phyloP scores from a whole-genome alignment of 2,113 vertebrate species.

The Megalops atlanticus region DNA sequence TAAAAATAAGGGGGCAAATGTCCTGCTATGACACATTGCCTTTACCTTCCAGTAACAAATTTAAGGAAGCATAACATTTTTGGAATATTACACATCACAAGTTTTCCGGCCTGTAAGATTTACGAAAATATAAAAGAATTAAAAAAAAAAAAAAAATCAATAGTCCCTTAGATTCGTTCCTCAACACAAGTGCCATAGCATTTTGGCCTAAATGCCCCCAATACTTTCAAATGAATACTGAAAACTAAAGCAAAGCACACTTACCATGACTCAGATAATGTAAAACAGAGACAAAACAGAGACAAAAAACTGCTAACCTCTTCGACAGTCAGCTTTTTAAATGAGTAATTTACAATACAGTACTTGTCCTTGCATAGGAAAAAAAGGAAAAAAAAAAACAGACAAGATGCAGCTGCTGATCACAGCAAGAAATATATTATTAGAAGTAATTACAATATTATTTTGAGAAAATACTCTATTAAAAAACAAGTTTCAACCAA shows the following conservation, averaged over 20 bases:
- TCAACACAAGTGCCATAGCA: not conserved
- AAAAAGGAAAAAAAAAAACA: not conserved
- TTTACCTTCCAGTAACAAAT: too few species aligned
- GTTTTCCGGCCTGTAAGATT: too few species aligned
- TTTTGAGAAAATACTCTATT: slow-evolving; percentile 2
- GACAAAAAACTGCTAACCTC: not conserved
- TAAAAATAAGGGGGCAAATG: too few species aligned
- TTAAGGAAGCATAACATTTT: too few species aligned
- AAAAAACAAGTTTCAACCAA: not conserved
- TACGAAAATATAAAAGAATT: too few species aligned
- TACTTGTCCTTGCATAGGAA: not conserved
- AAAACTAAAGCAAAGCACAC: too few species aligned
- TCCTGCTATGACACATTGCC: too few species aligned
- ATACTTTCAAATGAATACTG: too few species aligned
- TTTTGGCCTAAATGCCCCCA: not conserved
- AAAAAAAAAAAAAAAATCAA: not conserved
- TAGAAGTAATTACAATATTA: not conserved
- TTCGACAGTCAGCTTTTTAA: not conserved
- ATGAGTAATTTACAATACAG: not conserved
- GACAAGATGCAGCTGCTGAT: not conserved
- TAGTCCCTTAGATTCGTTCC: not conserved
- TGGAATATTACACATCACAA: too few species aligned
- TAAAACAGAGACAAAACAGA: not conserved
- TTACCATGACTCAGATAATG: too few species aligned
- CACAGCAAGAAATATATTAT: not conserved